Conservation (phyloP, 2,797 vertebrate genomes). For the Chelonia mydas region DNA sequence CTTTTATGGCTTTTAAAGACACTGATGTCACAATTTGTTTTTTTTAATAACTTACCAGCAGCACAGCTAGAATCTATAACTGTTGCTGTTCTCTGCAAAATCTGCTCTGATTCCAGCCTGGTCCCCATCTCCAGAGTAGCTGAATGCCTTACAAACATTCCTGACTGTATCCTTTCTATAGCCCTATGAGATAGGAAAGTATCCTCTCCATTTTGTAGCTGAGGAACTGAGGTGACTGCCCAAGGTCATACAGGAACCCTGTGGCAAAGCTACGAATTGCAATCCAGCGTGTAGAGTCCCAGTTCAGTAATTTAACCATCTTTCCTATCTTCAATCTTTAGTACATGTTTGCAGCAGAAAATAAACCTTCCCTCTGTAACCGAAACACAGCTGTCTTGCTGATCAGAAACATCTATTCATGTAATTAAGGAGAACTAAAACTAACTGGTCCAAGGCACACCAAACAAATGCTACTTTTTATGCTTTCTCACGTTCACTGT, state of each 20-base stretch:
- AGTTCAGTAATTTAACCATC: accelerated
- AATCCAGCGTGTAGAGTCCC: neutral
- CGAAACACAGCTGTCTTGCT: no score
- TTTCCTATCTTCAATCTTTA: neutral
- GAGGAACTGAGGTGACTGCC: neutral
- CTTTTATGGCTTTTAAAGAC: neutral
- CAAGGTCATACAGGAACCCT: neutral
- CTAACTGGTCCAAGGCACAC: no score
- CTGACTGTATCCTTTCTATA: neutral
- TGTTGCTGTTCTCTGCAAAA: accelerated
- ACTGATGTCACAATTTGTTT: neutral
- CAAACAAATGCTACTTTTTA: neutral
- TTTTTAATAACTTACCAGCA: neutral
- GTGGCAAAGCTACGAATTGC: neutral
- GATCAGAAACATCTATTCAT: neutral
- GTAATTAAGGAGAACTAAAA: neutral
- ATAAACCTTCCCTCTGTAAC: neutral
- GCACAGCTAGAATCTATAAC: neutral
- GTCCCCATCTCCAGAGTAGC: neutral
- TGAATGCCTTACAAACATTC: neutral
- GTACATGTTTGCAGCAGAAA: neutral
- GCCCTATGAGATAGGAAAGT: neutral
- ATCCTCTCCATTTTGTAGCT: neutral
- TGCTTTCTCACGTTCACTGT: neutral
- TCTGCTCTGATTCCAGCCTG: neutral